phyloP scores from a whole-genome alignment of 2,797 vertebrate genomes.

The Sarcoramphus papa region DNA sequence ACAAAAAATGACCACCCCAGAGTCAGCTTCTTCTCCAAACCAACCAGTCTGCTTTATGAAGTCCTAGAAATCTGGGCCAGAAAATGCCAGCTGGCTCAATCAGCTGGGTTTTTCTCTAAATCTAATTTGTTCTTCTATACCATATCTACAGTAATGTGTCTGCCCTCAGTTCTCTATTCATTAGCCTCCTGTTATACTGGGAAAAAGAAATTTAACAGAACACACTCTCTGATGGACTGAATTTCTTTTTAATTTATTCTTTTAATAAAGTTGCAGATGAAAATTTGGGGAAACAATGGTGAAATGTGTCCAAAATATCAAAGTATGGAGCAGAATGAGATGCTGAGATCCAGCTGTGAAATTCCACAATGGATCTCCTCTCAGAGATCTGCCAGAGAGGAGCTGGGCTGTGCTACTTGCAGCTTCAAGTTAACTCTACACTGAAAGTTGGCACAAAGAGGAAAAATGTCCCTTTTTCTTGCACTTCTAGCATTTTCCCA shows the following conservation, averaged over 20 bases:
- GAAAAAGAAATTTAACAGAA: not conserved
- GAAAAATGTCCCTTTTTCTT: conserved; percentile 39
- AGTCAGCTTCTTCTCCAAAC: not conserved
- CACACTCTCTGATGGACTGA: not conserved
- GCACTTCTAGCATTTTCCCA: conserved; percentile 54
- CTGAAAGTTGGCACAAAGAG: conserved; percentile 22
- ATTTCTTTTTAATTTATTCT: conserved; percentile 21
- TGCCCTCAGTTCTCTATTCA: not conserved
- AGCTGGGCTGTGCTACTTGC: conserved; percentile 4
- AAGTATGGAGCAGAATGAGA: not conserved
- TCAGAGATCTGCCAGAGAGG: not conserved
- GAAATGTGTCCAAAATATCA: conserved; percentile 28
- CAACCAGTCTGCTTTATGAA: not conserved
- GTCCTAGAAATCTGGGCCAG: not conserved
- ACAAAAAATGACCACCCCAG: conserved; percentile 14
- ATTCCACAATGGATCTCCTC: conserved; percentile 38
- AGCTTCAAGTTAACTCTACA: conserved; percentile 33
- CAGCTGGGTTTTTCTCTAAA: not conserved
- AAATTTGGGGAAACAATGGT: conserved; percentile 42
- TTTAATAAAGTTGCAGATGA: not conserved
- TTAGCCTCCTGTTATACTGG: not conserved
- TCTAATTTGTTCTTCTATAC: not conserved
- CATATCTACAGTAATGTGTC: not conserved
- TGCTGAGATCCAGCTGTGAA: conserved; percentile 49
- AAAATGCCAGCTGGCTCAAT: conserved; percentile 12